phyloP scores from a whole-genome alignment of 30 jellyfish, hydroid and myxozoan species.

The Aurelia coerulea region DNA sequence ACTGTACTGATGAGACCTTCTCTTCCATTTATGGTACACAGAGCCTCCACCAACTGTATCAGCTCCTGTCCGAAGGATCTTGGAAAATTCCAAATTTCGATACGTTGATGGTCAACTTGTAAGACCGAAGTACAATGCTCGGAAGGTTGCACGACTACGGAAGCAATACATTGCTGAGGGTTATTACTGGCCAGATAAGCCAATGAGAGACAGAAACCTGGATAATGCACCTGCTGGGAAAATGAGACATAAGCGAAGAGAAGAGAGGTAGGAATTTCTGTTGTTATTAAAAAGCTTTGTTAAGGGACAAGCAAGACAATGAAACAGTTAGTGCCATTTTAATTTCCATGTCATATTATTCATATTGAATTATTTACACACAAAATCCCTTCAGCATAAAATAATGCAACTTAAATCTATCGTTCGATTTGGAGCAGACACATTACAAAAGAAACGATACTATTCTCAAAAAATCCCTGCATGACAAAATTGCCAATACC shows the following conservation, averaged over 20 bases:
- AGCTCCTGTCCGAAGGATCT: constrained; percentile 63
- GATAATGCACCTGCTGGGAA: constrained; percentile 78
- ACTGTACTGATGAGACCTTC: background rate
- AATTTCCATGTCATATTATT: background rate
- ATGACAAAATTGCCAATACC: too few relatives aligned
- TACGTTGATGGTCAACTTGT: constrained; percentile 46
- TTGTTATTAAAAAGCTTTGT: background rate
- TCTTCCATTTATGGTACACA: background rate
- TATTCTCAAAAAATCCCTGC: too few relatives aligned
- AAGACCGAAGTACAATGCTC: constrained; percentile 63
- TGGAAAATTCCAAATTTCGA: constrained; percentile 60
- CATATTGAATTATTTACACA: too few relatives aligned
- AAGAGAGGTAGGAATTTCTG: constrained; percentile 44
- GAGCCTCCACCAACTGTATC: constrained; percentile 81
- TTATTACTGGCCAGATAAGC: constrained; percentile 87
- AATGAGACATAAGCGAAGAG: constrained; percentile 34
- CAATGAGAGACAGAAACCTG: constrained; percentile 86
- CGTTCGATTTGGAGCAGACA: too few relatives aligned
- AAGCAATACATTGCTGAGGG: constrained; percentile 77
- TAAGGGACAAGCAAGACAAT: background rate
- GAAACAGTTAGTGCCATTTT: background rate
- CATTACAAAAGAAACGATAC: too few relatives aligned
- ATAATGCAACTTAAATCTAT: too few relatives aligned
- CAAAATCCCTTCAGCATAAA: too few relatives aligned
- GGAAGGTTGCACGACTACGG: constrained; percentile 67